A percentile compares a stretch with the other conserved stretches of the same genome.
Conservation (phyloP, 2,113 vertebrate genomes). For the Psammodynastes pulverulentus region DNA sequence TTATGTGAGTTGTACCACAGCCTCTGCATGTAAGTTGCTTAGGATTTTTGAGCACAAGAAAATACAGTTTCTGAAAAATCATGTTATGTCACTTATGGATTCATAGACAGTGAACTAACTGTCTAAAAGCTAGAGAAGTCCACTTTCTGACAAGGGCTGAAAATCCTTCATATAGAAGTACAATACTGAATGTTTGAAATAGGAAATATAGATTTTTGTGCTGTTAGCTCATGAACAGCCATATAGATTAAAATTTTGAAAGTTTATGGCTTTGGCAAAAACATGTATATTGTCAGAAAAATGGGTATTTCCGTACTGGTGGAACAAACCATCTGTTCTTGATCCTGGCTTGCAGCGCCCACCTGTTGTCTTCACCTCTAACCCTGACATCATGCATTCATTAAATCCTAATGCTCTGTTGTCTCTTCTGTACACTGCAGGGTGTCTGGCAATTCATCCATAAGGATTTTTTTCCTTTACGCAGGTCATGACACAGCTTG, state of each 20-base stretch:
- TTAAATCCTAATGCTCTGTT: background rate
- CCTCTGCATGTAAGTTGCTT: background rate
- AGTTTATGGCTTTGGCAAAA: background rate
- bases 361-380: conserved; percentile 15
- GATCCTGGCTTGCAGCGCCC: conserved; percentile 9
- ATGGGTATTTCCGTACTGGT: background rate
- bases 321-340: conserved; percentile 9
- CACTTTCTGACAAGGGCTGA: background rate
- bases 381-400: conserved; percentile 12
- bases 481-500: background rate
- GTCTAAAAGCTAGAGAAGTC: too few species aligned
- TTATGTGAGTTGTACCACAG: background rate
- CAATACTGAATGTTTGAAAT: background rate
- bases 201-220: background rate
- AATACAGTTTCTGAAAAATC: background rate
- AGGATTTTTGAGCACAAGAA: background rate
- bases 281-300: background rate
- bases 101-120: background rate
- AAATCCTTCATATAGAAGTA: background rate
- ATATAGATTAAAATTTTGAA: background rate
- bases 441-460: background rate
- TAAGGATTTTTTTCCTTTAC: background rate
- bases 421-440: background rate
- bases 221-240: background rate
- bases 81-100: background rate